Evolutionary conservation across 2,888 invertebrate species (phyloP).

Genomic region (Drosophila fungiperda): DNA sequence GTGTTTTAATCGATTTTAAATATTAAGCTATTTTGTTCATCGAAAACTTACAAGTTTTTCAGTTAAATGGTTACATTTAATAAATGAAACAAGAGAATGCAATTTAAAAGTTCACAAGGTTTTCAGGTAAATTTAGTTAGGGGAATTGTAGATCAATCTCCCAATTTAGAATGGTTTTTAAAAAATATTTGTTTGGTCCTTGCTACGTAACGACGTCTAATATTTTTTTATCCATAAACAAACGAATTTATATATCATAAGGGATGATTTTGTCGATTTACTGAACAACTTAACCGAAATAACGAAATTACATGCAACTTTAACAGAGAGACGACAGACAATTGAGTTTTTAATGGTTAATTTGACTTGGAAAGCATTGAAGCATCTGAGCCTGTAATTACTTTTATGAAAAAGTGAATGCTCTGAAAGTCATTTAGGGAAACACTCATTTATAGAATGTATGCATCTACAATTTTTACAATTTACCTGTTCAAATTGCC

Average conservation of each 20-base stretch:
- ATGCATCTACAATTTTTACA: not conserved
- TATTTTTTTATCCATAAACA: conserved; percentile 16
- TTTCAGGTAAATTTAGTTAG: not conserved
- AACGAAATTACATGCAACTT: conserved; percentile 71
- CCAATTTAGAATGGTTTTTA: not conserved
- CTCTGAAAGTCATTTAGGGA: conserved; percentile 7
- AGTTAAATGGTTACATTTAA: not conserved
- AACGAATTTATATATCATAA: conserved; percentile 22
- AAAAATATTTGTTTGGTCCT: conserved; percentile 7
- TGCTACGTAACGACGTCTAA: not conserved
- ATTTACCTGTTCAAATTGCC: not conserved
- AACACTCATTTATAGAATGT: not conserved
- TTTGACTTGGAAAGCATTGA: conserved; percentile 45
- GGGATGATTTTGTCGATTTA: conserved; percentile 75
- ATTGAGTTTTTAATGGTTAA: conserved; percentile 64
- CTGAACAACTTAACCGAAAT: conserved; percentile 78
- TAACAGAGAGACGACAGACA: conserved; percentile 50
- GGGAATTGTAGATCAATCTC: not conserved
- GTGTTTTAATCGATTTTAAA: too few species aligned
- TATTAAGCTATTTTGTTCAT: not conserved
- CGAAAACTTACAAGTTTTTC: not conserved
- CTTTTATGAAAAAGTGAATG: conserved; percentile 39
- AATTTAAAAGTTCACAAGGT: not conserved
- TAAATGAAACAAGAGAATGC: not conserved
- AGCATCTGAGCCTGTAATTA: conserved; percentile 44